These are phyloP conservation scores for Onychorhynchus coronatus DNA, from an alignment of 2,113 vertebrate species.

Conservation along the genomic window DNA sequence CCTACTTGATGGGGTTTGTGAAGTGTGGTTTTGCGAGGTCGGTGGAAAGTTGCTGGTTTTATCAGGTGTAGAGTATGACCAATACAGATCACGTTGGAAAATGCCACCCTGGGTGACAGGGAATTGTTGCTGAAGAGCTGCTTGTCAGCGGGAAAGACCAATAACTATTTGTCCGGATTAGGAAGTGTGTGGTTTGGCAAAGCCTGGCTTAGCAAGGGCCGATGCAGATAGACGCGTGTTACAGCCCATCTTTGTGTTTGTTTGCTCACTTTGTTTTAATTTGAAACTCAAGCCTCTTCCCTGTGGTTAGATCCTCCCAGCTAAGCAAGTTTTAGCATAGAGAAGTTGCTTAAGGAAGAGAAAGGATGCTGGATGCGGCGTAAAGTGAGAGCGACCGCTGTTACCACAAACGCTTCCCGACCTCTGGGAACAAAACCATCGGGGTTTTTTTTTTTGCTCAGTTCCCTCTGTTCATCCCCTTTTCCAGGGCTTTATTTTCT, in stretches of 20 bases:
- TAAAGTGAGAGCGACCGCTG: slow-evolving; percentile 12
- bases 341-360: slow-evolving; percentile 20
- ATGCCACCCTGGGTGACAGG: not conserved
- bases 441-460: rapidly evolving
- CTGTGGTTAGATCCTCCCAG: slow-evolving; percentile 14
- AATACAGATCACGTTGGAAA: not conserved
- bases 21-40: not conserved
- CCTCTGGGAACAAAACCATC: not conserved
- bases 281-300: not conserved
- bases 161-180: not conserved
- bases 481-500: not conserved
- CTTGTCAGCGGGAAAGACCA: not conserved
- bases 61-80: not conserved
- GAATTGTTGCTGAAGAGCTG: not conserved
- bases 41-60: not conserved
- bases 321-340: not conserved
- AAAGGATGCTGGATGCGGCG: not conserved
- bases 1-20: not conserved
- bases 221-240: not conserved
- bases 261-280: not conserved
- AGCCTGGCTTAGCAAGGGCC: not conserved
- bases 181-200: not conserved
- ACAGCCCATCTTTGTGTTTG: not conserved
- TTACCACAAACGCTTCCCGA: not conserved
- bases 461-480: not conserved